Conservation (phyloP, 2,888 invertebrate genomes). For the Molanna angustata region DNA sequence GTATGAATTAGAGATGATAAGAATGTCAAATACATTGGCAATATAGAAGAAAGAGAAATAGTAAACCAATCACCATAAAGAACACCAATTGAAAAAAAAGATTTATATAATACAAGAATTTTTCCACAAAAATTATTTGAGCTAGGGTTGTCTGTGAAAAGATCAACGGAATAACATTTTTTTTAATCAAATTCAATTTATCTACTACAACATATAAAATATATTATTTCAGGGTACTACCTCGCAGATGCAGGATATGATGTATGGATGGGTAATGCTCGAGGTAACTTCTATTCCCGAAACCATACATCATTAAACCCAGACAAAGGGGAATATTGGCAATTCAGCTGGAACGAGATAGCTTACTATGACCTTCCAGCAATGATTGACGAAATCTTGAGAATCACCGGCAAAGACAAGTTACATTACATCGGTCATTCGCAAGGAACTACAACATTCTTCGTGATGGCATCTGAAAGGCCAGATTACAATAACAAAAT, state of each 20-base stretch:
- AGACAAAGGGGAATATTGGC: slow-evolving; percentile 57
- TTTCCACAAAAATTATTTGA: too few species aligned
- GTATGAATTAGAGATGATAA: too few species aligned
- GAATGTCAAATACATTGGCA: too few species aligned
- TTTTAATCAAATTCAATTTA: too few species aligned
- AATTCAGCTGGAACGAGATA: slow-evolving; percentile 82
- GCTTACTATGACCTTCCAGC: slow-evolving; percentile 75
- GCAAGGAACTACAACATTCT: slow-evolving; percentile 61
- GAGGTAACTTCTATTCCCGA: slow-evolving; percentile 69
- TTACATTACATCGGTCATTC: slow-evolving; percentile 82
- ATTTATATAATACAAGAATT: too few species aligned
- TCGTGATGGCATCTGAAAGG: slow-evolving; percentile 53
- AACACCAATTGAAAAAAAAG: too few species aligned
- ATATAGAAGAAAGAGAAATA: too few species aligned
- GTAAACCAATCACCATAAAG: too few species aligned
- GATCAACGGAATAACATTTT: too few species aligned
- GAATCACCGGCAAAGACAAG: slow-evolving; percentile 53
- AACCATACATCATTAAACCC: slow-evolving; percentile 54
- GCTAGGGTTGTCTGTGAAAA: too few species aligned
- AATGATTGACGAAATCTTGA: slow-evolving; percentile 71
- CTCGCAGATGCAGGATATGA: slow-evolving; percentile 69
- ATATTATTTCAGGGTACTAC: slow-evolving; percentile 49
- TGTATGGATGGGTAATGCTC: slow-evolving; percentile 79
- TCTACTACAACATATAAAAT: too few species aligned
- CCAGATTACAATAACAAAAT: slow-evolving; percentile 59